Evolutionary conservation across 2,797 vertebrate genomes (phyloP).

Genomic region (Petrocephalus schoutedeni): DNA sequence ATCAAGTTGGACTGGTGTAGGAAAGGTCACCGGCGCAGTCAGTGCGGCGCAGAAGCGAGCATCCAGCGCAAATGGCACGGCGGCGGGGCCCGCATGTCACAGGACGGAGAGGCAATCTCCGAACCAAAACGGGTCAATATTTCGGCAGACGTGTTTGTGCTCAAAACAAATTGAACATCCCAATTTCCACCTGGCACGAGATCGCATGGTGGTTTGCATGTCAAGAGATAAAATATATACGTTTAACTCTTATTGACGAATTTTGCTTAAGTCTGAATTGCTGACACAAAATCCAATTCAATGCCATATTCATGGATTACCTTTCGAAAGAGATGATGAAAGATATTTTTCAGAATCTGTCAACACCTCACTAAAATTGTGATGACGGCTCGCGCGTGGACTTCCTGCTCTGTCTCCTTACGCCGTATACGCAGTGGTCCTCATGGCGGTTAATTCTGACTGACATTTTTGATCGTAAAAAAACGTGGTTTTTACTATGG

Average conservation of each 20-base stretch:
- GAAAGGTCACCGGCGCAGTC: slow-evolving; percentile 52
- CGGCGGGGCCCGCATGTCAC: slow-evolving; percentile 34
- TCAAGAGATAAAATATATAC: slow-evolving; percentile 1
- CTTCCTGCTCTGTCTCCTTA: background rate
- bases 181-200: slow-evolving; percentile 21
- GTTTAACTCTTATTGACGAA: background rate
- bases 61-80: slow-evolving; percentile 41
- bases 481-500: background rate
- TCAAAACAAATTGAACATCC: slow-evolving; percentile 50
- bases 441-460: background rate
- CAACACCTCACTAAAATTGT: background rate
- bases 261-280: background rate
- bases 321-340: background rate
- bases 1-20: slow-evolving; percentile 58
- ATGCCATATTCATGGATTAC: background rate
- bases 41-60: slow-evolving; percentile 37
- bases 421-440: background rate
- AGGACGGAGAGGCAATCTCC: slow-evolving; percentile 60
- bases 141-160: slow-evolving; percentile 36
- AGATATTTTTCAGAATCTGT: background rate
- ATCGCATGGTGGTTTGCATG: slow-evolving; percentile 20
- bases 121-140: slow-evolving; percentile 59
- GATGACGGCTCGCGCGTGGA: background rate
- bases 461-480: background rate
- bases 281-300: background rate